Evolutionary conservation across 1,140 invertebrate genomes (phyloP), one percentile per base, ranked within the genome.

Genomic region (Druon quercuslanigerum): DNA sequence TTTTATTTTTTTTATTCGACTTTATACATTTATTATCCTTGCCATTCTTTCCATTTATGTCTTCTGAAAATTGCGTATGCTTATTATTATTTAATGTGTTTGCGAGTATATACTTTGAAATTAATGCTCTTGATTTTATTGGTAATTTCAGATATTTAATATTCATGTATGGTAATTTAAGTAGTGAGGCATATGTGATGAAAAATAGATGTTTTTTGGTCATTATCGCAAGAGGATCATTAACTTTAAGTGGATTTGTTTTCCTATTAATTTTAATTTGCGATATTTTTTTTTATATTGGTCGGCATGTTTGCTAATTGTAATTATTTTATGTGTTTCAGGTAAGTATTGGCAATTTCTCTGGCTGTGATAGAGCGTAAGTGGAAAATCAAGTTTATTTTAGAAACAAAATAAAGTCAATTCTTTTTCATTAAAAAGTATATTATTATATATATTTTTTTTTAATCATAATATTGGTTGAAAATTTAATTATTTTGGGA

Each of bases 161-260:
- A 40, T n/a, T 16, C 60, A 60, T 33, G 60, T n/a, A 66, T 66
- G 60, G 14, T 66, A 25, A 66, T 66, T 66, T 66, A 66, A 66
- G 46, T 54, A 54, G 52, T 7, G 17, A 46, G 40, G 40, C 9
- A 46, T 46, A 11, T 17, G 7, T 16, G 17, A 9, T n/a, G 8
- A 54, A 54, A 17, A 9, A 9, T n/a, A 54, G n/a, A 17, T 54
- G 16, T 17, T 9, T 54, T n/a, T 54, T 9, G 40, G 4, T 46
- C 40, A 46, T 46, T 46, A 46, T 46, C 40, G 7, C 9, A 11
- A 9, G 2, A 46, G 7, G 40, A 7, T 46, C 0, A 46, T 46
- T 46, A 46, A 46, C 11, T 46, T 9, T 46, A 9, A 46, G 40
- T 7, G 8, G 40, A 46, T 11, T 8, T 46, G 40, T 11, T 46